Evolutionary conservation across 2,888 invertebrate genomes (phyloP), one percentile per base, ranked within the genome.

Genomic region (Myathropa florea): DNA sequence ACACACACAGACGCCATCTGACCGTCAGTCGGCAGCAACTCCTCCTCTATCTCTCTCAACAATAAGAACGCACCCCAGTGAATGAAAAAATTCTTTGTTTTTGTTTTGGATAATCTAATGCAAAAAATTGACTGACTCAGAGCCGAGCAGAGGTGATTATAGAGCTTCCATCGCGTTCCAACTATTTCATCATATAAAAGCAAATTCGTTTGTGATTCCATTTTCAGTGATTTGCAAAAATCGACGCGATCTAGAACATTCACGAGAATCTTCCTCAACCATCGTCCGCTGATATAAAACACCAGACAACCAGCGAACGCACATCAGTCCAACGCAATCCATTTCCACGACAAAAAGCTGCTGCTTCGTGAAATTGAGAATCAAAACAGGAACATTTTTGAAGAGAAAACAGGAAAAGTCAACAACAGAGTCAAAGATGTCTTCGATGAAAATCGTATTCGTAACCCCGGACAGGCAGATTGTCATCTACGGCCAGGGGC

Each of bases 191-290:
- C 83, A 80, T 9, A 79, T 61, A 55, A 81, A 81, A 68, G 26
- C 21, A 18, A 84, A 81, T 53, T 33, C 55, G 53, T n/a, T 39
- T 57, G n/a, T 68, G 36, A 81, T 55, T 73, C 71, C 14, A 21
- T 46, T 63, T 28, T 81, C 63, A 85, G 84, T 85, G 84, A 85
- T 81, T 85, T 85, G 84, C 84, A 81, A 77, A 85, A 81, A 61
- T 85, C 73, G 72, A 85, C 77, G 33, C 67, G 46, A 33, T 26
- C 76, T 10, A 77, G 84, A 85, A 85, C 18, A 23, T 85, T 85
- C 81, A 59, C 76, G 63, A 68, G 21, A 23, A 24, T 57, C 18
- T 18, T 36, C 9, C 7, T 24, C 18, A 21, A 75, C 10, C 0
- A n/a, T 1, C 12, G 9, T 55, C 64, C 12, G 9, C 10, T 68